These are phyloP conservation scores for Spizaetus ornatus DNA, from an alignment of 2,113 vertebrate genomes.

Conservation along the genomic window DNA sequence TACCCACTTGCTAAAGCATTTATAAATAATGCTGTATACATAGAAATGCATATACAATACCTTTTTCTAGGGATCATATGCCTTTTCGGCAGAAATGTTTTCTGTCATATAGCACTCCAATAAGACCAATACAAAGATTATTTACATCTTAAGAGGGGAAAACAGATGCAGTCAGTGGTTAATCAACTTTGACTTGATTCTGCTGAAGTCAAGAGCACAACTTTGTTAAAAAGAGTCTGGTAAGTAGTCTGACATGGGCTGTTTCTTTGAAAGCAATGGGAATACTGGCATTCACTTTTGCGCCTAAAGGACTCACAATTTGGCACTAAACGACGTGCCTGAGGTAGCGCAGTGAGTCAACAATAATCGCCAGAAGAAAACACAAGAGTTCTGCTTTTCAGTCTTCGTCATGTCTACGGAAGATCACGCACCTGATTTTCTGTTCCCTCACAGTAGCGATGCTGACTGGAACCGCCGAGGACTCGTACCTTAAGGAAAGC, in stretches of 20 bases:
- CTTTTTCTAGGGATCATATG: background rate
- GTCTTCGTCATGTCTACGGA: background rate
- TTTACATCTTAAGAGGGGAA: background rate
- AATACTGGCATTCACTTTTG: background rate
- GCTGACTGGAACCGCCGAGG: fast-evolving
- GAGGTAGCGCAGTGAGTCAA: background rate
- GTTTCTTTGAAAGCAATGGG: background rate
- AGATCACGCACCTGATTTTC: background rate
- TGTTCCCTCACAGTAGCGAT: background rate
- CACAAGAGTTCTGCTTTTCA: background rate
- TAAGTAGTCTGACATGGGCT: background rate
- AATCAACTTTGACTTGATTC: background rate
- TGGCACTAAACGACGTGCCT: background rate
- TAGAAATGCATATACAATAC: background rate
- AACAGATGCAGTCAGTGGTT: background rate
- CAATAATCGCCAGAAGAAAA: background rate
- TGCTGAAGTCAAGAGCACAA: background rate
- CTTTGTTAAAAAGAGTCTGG: background rate
- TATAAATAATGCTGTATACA: slow-evolving; percentile 37
- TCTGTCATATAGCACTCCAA: background rate
- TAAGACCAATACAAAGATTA: background rate
- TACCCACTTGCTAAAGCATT: slow-evolving; percentile 21
- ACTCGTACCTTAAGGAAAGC: fast-evolving
- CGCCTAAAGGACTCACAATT: background rate
- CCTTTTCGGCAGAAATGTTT: background rate